Evolutionary conservation across 64 coral and sea anemone species (phyloP), one percentile per base, ranked within the genome.

Genomic region (Montipora efflorescens): DNA sequence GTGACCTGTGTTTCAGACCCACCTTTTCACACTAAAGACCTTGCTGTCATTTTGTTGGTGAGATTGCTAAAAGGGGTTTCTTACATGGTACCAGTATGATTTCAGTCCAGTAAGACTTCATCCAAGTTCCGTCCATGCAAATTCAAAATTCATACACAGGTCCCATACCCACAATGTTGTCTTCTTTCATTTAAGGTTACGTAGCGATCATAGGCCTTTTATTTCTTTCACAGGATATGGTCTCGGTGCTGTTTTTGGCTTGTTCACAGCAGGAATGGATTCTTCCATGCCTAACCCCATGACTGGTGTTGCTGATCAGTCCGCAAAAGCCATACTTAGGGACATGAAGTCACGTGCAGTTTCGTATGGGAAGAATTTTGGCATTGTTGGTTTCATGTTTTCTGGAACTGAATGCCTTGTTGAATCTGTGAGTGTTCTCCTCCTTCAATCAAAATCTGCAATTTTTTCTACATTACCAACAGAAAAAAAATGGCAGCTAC

Each of bases 291-390:
- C 96, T 2, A 95, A 84, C 47, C 96, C 96, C 14, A 90, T 92
- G 19, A 92, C 92, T n/a, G 96, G 92, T 45, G 93, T 84, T 9
- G 87, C 92, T 48, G 91, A 92, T 51, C 96, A 97, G 77, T 95
- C 96, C 79, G 96, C 96, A 1, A 97, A 95, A 47, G 93, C 93
- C 74, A 97, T 97, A 53, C 52, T 97, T 19, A 88, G 91, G 61
- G 96, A 97, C 50, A 95, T 97, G 78, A 94, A 77, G 68, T 83
- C 92, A 51, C 90, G 98, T 66, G 91, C 98, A n/a, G 91, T 86
- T 4, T 99, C 98, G 16, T 99, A 99, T 99, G 98, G 98, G 13
- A 99, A 99, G 83, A 99, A 99, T 79, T 99, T 99, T 99, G 98
- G 94, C 12, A 73, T 99, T 76, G 95, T 99, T 50, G 98, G 98